These are phyloP conservation scores for Cryptoleucopteryx plumbea DNA, from an alignment of 2,113 vertebrate species.

Conservation along the genomic window DNA sequence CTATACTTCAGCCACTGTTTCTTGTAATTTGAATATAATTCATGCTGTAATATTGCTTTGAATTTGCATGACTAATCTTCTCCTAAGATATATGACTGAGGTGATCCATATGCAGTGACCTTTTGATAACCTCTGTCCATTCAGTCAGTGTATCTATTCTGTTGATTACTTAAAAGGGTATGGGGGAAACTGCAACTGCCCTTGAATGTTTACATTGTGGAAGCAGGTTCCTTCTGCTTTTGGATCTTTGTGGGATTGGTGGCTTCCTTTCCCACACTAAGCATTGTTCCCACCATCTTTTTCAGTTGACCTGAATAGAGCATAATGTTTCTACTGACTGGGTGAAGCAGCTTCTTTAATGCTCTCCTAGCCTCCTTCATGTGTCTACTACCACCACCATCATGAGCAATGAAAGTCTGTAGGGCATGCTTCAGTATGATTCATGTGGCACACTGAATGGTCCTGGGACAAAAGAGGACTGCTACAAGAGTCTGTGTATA, in stretches of 20 bases:
- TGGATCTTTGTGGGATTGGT: not conserved
- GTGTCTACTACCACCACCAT: not conserved
- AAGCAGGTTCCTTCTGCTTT: not conserved
- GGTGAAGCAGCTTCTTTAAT: not conserved
- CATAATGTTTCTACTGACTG: not conserved
- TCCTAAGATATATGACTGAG: not conserved
- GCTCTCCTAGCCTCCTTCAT: not conserved
- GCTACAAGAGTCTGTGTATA: not conserved
- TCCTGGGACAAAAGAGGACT: not conserved
- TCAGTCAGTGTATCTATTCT: not conserved
- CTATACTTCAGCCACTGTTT: not conserved
- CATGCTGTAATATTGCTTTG: not conserved
- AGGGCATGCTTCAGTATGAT: rapidly evolving
- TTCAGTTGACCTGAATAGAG: not conserved
- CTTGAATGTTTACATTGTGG: not conserved
- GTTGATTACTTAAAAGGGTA: not conserved
- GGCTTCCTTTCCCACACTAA: not conserved
- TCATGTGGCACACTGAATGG: rapidly evolving
- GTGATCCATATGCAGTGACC: not conserved
- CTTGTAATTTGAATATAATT: not conserved
- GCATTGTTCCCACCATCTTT: rapidly evolving
- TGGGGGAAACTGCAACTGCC: not conserved
- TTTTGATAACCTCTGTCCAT: not conserved
- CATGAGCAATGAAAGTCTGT: not conserved
- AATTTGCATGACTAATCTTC: not conserved